phyloP scores from a whole-genome alignment of 2,797 vertebrate species.

The Ceryle rudis region DNA sequence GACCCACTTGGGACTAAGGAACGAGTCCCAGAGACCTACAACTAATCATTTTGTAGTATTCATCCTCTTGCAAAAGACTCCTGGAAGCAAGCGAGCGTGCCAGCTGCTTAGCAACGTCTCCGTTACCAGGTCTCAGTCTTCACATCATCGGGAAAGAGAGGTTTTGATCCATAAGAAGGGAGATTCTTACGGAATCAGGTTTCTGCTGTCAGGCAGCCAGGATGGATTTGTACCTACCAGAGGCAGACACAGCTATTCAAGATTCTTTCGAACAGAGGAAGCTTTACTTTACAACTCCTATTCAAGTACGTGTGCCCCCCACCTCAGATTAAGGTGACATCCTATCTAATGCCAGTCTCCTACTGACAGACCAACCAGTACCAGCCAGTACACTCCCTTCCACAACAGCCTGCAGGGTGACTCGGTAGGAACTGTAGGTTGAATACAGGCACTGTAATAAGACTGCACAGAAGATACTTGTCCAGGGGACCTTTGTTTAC shows the following conservation, averaged over 20 bases:
- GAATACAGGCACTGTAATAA: neutral
- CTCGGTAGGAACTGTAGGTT: neutral
- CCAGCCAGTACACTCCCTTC: neutral
- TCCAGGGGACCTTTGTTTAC: neutral
- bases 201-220: neutral
- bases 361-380: neutral
- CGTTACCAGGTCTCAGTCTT: neutral
- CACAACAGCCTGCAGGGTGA: neutral
- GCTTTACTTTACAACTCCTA: neutral
- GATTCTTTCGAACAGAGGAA: neutral
- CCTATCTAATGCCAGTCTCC: neutral
- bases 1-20: neutral
- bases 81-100: neutral
- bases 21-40: neutral
- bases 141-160: neutral
- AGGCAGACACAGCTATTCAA: neutral
- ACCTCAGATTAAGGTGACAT: neutral
- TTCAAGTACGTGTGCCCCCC: neutral
- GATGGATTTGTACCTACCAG: accelerated
- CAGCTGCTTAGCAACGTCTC: neutral
- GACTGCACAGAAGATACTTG: neutral
- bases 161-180: neutral
- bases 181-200: neutral
- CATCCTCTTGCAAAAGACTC: neutral
- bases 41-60: neutral